These are phyloP conservation scores for Hemicordylus capensis DNA, from an alignment of 2,113 vertebrate genomes.

Conservation along the genomic window DNA sequence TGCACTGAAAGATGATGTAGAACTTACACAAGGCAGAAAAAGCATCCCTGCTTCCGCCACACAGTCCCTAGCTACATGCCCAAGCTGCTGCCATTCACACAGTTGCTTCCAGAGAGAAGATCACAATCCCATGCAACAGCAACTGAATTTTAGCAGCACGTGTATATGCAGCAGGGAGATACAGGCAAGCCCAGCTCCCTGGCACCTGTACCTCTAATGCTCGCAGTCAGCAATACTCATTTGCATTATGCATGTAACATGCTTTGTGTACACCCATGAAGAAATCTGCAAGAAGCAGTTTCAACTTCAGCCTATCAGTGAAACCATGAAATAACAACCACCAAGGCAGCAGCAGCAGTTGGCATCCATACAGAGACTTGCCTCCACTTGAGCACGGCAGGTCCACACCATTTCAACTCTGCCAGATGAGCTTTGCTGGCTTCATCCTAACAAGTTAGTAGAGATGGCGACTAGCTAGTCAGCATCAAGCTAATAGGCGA, in stretches of 20 bases:
- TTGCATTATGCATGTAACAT: neutral
- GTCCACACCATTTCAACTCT: conserved; percentile 49
- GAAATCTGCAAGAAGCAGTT: neutral
- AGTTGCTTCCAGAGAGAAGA: neutral
- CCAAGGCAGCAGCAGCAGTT: neutral
- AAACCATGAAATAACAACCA: conserved; percentile 36
- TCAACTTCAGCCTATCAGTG: neutral
- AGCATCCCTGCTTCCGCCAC: neutral
- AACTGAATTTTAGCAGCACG: neutral
- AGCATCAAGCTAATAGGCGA: conserved; percentile 69
- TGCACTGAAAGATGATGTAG: neutral
- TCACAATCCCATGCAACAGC: neutral
- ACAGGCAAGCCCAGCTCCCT: neutral
- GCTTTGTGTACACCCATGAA: too few relatives aligned
- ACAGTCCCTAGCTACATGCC: neutral
- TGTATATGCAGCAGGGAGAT: neutral
- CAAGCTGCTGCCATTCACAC: neutral
- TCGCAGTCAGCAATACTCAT: neutral
- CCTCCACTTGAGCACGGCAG: conserved; percentile 43
- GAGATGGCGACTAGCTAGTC: conserved; percentile 59
- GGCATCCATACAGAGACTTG: neutral
- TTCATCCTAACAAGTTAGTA: conserved; percentile 61
- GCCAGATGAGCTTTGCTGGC: conserved; percentile 44
- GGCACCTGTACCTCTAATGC: neutral
- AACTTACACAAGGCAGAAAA: neutral